A percentile compares a stretch with the other conserved stretches of the same genome.
These are phyloP conservation scores for Tetragonisca angustula DNA, from an alignment of 2,888 invertebrate genomes.

Conservation along the genomic window DNA sequence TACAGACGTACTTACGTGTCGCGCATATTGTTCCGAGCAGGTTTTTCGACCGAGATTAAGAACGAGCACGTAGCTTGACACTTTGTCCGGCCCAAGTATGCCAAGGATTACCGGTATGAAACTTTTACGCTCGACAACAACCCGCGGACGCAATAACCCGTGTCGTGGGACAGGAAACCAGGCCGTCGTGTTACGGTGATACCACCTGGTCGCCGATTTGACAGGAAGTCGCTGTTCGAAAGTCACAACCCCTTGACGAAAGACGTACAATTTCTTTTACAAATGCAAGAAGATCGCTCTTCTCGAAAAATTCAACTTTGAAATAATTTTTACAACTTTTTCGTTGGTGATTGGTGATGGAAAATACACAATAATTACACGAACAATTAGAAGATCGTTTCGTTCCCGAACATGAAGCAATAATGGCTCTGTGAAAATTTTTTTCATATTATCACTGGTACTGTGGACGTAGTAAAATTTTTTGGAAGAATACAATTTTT, in stretches of 20 bases:
- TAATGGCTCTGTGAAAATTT: background rate
- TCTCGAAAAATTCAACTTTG: background rate
- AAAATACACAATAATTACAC: too few relatives aligned
- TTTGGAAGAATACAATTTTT: background rate
- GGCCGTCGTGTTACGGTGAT: constrained; percentile 1
- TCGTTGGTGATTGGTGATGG: too few relatives aligned
- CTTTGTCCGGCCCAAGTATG: constrained; percentile 52
- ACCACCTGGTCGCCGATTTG: constrained; percentile 35
- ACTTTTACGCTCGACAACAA: constrained; percentile 46
- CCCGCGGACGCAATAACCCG: constrained; percentile 51
- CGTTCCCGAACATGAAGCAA: background rate
- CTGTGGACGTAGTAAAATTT: background rate
- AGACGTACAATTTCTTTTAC: background rate
- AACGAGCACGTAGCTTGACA: constrained; percentile 48
- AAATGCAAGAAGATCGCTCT: background rate
- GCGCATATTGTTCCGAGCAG: constrained; percentile 54
- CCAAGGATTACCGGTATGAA: constrained; percentile 62
- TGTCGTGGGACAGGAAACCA: constrained; percentile 40
- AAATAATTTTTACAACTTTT: background rate
- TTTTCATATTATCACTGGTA: background rate
- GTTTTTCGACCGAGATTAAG: constrained; percentile 65
- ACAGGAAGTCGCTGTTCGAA: constrained; percentile 17
- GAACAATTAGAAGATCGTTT: background rate
- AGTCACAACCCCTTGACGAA: background rate
- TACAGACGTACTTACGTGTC: constrained; percentile 29